phyloP scores from a whole-genome alignment of 2,113 vertebrate species.

The Numida meleagris region DNA sequence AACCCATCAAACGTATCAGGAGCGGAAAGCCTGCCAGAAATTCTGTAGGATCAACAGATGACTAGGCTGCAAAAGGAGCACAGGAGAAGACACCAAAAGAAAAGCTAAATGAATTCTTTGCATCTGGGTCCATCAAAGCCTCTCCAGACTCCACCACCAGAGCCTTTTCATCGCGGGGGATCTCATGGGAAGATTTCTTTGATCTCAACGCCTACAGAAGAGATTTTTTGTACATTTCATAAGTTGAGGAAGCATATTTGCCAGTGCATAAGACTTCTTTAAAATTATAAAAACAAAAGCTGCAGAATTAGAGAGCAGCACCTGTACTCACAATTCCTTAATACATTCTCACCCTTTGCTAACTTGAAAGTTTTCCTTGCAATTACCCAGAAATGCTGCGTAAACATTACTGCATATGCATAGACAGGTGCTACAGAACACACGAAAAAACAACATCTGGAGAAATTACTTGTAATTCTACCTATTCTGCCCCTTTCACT shows the following conservation, averaged over 20 bases:
- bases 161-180: not conserved
- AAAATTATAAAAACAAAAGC: not conserved
- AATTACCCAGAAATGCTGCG: slow-evolving; percentile 24
- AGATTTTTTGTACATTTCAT: not conserved
- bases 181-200: not conserved
- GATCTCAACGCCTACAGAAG: not conserved
- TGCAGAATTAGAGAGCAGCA: not conserved
- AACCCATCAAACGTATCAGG: not conserved
- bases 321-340: not conserved
- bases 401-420: slow-evolving; percentile 25
- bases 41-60: not conserved
- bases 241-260: not conserved
- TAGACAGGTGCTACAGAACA: slow-evolving; percentile 42
- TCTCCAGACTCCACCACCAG: not conserved
- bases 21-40: slow-evolving; percentile 21
- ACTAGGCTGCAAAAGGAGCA: not conserved
- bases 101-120: not conserved
- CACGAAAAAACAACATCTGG: not conserved
- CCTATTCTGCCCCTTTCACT: not conserved
- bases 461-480: not conserved
- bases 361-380: slow-evolving; percentile 6
- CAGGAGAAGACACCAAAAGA: not conserved
- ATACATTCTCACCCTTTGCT: not conserved
- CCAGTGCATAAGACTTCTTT: not conserved
- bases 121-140: not conserved